Evolutionary conservation across 2,113 vertebrate genomes (phyloP).

Genomic region (Albula goreensis): DNA sequence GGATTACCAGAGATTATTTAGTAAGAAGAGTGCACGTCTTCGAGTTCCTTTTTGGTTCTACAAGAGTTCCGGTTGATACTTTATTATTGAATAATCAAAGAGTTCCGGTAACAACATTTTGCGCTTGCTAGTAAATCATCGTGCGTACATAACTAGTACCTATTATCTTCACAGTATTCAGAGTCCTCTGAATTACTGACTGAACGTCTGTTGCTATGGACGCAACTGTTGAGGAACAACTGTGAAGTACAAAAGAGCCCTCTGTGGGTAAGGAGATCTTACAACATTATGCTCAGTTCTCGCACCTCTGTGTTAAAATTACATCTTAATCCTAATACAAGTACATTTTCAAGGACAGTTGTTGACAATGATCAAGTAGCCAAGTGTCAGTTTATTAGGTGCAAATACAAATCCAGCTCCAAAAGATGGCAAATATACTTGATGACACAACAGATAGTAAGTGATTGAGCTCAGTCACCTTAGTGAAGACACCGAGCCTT

Average conservation of each 20-base stretch:
- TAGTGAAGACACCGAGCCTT: too few species aligned
- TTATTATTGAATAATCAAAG: background rate
- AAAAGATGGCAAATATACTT: too few species aligned
- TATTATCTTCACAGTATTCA: background rate
- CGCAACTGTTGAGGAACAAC: background rate
- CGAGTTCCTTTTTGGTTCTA: background rate
- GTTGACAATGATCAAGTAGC: too few species aligned
- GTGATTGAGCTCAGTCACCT: too few species aligned
- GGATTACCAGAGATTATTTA: background rate
- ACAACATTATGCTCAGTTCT: background rate
- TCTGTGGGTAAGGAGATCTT: background rate
- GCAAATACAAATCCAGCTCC: too few species aligned
- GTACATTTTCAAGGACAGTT: background rate
- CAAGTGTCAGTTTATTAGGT: too few species aligned
- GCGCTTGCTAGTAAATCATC: background rate
- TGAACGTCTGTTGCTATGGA: background rate
- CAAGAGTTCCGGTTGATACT: background rate
- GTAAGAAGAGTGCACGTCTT: background rate
- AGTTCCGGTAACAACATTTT: background rate
- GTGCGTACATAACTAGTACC: too few species aligned
- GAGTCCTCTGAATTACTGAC: background rate
- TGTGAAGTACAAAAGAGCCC: background rate
- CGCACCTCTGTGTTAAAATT: background rate
- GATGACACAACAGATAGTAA: too few species aligned
- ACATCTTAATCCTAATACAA: background rate